phyloP scores from a whole-genome alignment of 2,888 invertebrate genomes.

The Cyclophora albipunctata region DNA sequence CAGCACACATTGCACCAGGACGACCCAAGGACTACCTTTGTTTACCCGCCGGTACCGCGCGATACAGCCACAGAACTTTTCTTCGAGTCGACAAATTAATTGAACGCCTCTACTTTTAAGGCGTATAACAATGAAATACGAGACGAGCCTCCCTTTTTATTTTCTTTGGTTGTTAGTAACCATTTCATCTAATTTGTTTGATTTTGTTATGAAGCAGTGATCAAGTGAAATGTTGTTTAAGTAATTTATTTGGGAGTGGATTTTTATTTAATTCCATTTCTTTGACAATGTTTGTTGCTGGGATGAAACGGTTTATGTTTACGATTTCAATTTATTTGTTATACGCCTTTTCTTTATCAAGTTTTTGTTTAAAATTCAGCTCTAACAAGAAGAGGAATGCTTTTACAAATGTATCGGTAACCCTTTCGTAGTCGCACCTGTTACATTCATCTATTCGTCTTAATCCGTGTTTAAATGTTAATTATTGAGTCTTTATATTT shows the following conservation, averaged over 20 bases:
- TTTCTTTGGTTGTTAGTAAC: slow-evolving; percentile 5
- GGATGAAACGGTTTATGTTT: neutral
- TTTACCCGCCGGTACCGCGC: slow-evolving; percentile 37
- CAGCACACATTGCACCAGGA: slow-evolving; percentile 26
- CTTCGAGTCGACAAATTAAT: slow-evolving; percentile 37
- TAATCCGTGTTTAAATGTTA: neutral
- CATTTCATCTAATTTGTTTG: slow-evolving; percentile 11
- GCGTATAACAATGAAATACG: slow-evolving; percentile 22
- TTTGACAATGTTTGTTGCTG: neutral
- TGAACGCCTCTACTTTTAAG: slow-evolving; percentile 26
- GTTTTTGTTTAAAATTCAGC: no score
- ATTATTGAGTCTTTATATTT: neutral
- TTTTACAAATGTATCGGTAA: no score
- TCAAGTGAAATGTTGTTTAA: slow-evolving; percentile 5
- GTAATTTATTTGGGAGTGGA: neutral
- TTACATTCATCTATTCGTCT: no score
- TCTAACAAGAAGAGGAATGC: no score
- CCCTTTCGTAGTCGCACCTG: no score
- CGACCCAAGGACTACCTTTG: slow-evolving; percentile 31
- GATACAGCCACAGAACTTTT: slow-evolving; percentile 28
- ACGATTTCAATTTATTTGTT: no score
- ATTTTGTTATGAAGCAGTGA: slow-evolving; percentile 9
- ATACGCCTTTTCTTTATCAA: no score
- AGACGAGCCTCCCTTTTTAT: slow-evolving; percentile 16
- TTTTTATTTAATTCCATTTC: neutral